A percentile compares a stretch with the other conserved stretches of the same genome.
These are phyloP conservation scores for Philopedon plagiatum DNA, from an alignment of 2,888 invertebrate species.

Conservation along the genomic window DNA sequence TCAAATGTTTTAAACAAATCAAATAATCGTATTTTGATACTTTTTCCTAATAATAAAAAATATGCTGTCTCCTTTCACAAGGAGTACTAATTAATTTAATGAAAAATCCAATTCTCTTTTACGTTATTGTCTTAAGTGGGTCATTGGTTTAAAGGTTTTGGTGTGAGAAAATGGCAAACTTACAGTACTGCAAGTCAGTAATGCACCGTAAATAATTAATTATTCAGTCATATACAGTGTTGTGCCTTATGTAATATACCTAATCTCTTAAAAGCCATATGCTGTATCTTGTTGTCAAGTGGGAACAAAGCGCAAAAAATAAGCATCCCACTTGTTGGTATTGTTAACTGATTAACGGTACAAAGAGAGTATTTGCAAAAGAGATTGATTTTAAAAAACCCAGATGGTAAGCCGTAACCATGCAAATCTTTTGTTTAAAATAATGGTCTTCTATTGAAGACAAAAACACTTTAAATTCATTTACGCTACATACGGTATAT, in stretches of 20 bases:
- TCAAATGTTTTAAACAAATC: no score
- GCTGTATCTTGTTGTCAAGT: background rate
- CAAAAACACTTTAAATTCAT: background rate
- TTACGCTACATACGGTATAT: background rate
- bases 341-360: background rate
- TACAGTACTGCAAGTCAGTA: background rate
- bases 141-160: no score
- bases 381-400: background rate
- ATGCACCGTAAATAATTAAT: background rate
- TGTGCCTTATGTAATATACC: background rate
- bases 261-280: background rate
- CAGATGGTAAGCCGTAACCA: background rate
- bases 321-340: background rate
- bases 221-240: no score
- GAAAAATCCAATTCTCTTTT: no score
- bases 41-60: no score
- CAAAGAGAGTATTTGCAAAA: background rate
- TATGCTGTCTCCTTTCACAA: no score
- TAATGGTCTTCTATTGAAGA: background rate
- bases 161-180: background rate
- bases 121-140: no score
- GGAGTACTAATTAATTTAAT: no score
- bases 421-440: background rate
- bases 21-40: no score
- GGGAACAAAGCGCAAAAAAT: background rate